Evolutionary conservation across 2,888 invertebrate genomes (phyloP), one percentile per base, ranked within the genome.

Genomic region (Harpalus rufipes): DNA sequence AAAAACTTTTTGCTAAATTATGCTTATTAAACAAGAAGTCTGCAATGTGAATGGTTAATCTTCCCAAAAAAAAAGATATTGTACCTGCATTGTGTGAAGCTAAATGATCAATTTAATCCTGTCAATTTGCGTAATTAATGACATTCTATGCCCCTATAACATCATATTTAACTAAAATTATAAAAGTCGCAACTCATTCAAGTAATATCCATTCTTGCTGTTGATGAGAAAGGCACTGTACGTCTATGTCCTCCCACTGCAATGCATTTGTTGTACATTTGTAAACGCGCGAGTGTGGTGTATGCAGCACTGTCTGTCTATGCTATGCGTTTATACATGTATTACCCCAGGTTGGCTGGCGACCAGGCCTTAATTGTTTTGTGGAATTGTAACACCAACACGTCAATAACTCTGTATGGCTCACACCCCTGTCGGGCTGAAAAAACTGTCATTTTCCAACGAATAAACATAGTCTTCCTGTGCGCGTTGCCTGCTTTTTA

Each of bases 331-430:
- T 78, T 58, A 58, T 58, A 21, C n/a, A 76, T 56, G 78, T 58
- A 78, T 58, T 44, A 78, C 78, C 78, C 58, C 32, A 58, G 18
- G 18, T 44, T 18, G 72, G 68, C 41, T 72, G 68, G 8, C 74
- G 16, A 74, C 72, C 74, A 41, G 59, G 18, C 84, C 78, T 79
- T 84, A 84, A 84, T 84, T 84, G 84, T 84, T 84, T 84, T 79
- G 84, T 84, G 84, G 84, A 84, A 84, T 84, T 84, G 84, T 84
- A 63, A 84, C 84, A 84, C 78, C 78, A 63, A 41, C 61, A 84
- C 84, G 84, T 84, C 84, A 84, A 84, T 84, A 84, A 74, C 84
- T 32, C 78, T 51, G 68, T 51, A 32, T 12, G 59, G 4, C 25
- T 32, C 12, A 25, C 39, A 12, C 68, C 78, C 78, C 21, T 58